Base-by-base conservation (phyloP, 2,113 vertebrate genomes). In the Cyprinus carpio region DNA sequence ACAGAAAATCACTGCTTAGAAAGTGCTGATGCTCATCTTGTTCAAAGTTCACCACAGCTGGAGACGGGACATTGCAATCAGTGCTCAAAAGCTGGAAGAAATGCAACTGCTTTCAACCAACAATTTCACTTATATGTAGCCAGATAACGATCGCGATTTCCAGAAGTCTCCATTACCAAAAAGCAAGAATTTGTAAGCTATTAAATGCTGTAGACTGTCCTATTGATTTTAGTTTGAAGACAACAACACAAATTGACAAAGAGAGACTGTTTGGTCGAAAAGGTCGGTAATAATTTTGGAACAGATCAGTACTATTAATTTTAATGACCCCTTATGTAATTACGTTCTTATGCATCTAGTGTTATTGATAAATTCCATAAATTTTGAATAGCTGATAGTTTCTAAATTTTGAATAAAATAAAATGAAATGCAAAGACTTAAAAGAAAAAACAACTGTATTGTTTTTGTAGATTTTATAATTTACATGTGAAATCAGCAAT, bases 11-110 rank as follows among this genome's bases (percentile, higher is more conserved):
- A 20, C n/a, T 18, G 75, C 27, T 54, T 27, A 76, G 46, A 54
- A 76, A 54, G 46, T 31, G 49, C 49, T 54, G 37, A 25, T 25
- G 46, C 16, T 76, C 15, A 40, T 65, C 34, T 81, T 43, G 8
- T 62, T 46, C 60, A 29, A 69, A 43, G 62, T 81, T 51, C 27
- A 67, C 37, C 60, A 69, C 79, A 67, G 62, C 62, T 81, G 40
- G 27, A 81, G 56, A 27, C 11, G 1, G 60, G 43, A 51, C 40
- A 43, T 27, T 67, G 5, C 25, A 81, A 67, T 81, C 79, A 81
- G 62, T 67, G 40, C 27, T 67, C 40, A 67, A 81, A 15, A 67
- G 9, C 43, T 31, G 7, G 46, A 64, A 65, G 60, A 43, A 46
- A 29, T 11, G 7, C 31, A 79, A 16, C 34, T 60, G 51, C 29